phyloP scores from a whole-genome alignment of 2,888 invertebrate genomes.

The Amphipoea lucens region DNA sequence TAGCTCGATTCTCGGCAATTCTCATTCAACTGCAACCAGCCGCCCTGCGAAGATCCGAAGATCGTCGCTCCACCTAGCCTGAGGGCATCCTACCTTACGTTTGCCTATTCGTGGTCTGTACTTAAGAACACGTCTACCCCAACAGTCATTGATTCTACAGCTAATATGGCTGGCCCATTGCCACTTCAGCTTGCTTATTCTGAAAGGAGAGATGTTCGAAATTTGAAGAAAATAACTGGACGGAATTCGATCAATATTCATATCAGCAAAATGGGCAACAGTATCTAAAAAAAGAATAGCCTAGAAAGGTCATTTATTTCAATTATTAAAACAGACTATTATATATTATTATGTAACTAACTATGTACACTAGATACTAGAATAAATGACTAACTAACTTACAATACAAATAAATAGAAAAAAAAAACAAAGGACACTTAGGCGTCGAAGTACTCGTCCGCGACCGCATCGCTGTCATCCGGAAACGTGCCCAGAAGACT shows the following conservation, averaged over 20 bases:
- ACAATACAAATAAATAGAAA: too few species aligned
- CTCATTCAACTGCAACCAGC: not conserved
- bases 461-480: too few species aligned
- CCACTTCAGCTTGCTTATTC: not conserved
- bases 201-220: not conserved
- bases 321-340: too few species aligned
- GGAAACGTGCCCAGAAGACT: too few species aligned
- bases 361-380: too few species aligned
- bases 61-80: not conserved
- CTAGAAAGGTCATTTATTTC: conserved; percentile 1
- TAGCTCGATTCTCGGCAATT: not conserved
- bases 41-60: not conserved
- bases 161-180: not conserved
- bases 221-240: not conserved
- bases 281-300: not conserved
- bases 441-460: too few species aligned
- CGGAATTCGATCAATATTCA: not conserved
- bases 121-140: not conserved
- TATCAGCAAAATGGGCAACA: not conserved
- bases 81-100: not conserved
- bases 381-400: too few species aligned
- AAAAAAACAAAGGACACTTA: too few species aligned
- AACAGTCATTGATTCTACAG: not conserved
- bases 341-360: too few species aligned
- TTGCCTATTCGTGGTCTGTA: not conserved